Evolutionary conservation across 2,888 invertebrate species (phyloP).

Genomic region (Sesia bembeciformis): DNA sequence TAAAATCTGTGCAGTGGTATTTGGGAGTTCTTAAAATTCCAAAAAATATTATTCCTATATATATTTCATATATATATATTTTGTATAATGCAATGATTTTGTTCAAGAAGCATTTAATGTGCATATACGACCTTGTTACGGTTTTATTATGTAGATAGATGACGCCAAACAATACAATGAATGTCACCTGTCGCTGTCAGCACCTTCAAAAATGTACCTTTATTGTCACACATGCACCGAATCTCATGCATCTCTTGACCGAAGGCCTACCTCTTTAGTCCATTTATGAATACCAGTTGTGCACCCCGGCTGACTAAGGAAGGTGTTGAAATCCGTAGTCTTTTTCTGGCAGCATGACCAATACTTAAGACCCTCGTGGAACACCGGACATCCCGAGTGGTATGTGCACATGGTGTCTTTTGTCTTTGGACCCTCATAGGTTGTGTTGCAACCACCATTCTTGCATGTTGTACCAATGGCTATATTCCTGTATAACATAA

Average conservation of each 20-base stretch:
- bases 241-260: background rate
- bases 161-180: too few species aligned
- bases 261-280: slow-evolving; percentile 77
- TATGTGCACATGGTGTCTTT: slow-evolving; percentile 79
- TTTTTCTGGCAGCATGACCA: slow-evolving; percentile 97
- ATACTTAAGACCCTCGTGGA: slow-evolving; percentile 97
- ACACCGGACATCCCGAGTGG: slow-evolving; percentile 93
- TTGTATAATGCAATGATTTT: too few species aligned
- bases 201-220: background rate
- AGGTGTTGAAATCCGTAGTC: slow-evolving; percentile 94
- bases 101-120: too few species aligned
- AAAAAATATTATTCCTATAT: too few species aligned
- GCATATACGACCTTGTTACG: too few species aligned
- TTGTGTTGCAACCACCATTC: slow-evolving; percentile 84
- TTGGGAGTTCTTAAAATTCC: too few species aligned
- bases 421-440: slow-evolving; percentile 79
- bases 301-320: slow-evolving; percentile 95
- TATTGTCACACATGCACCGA: background rate
- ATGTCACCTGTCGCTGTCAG: background rate
- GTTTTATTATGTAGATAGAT: too few species aligned
- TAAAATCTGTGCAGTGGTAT: too few species aligned
- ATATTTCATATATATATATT: too few species aligned
- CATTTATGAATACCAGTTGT: slow-evolving; percentile 88
- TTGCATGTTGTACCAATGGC: slow-evolving; percentile 87
- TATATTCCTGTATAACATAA: slow-evolving; percentile 45